Conservation (phyloP, 2,888 invertebrate species). For the Eucera pruinosa region DNA sequence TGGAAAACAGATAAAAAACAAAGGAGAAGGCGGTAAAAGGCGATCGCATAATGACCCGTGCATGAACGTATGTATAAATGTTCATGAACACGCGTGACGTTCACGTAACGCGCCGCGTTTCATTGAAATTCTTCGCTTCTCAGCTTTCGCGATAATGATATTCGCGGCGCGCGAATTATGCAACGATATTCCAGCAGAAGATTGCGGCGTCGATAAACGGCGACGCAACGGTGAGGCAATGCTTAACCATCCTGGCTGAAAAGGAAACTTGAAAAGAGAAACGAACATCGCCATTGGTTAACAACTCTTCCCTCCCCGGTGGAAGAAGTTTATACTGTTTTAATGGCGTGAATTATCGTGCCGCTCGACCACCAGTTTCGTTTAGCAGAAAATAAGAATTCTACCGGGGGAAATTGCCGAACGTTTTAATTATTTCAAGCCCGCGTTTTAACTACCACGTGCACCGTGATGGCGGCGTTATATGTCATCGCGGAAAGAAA, state of each 20-base stretch:
- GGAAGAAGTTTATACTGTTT: constrained; percentile 31
- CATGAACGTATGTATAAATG: not conserved
- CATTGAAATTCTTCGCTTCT: constrained; percentile 54
- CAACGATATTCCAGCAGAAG: constrained; percentile 45
- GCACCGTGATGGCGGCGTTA: not conserved
- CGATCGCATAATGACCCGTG: constrained; percentile 29
- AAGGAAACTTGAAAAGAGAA: constrained; percentile 32
- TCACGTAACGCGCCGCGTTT: constrained; percentile 34
- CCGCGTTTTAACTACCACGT: not conserved
- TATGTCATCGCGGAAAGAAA: constrained; percentile 6
- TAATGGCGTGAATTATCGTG: constrained; percentile 43
- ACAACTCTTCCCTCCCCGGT: constrained; percentile 17
- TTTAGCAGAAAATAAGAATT: constrained; percentile 27
- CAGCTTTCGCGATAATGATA: constrained; percentile 58
- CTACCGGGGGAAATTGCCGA: constrained; percentile 9
- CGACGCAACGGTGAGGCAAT: constrained; percentile 35
- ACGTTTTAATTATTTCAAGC: constrained; percentile 38
- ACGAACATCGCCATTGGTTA: constrained; percentile 11
- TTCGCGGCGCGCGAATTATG: constrained; percentile 53
- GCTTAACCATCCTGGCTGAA: constrained; percentile 17
- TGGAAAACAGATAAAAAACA: constrained; percentile 28
- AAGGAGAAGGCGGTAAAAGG: constrained; percentile 12
- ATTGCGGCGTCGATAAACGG: constrained; percentile 52
- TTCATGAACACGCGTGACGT: not conserved
- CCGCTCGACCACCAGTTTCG: constrained; percentile 5